Base-by-base conservation (phyloP, 2,797 vertebrate species). In the Sebastes nivosus region DNA sequence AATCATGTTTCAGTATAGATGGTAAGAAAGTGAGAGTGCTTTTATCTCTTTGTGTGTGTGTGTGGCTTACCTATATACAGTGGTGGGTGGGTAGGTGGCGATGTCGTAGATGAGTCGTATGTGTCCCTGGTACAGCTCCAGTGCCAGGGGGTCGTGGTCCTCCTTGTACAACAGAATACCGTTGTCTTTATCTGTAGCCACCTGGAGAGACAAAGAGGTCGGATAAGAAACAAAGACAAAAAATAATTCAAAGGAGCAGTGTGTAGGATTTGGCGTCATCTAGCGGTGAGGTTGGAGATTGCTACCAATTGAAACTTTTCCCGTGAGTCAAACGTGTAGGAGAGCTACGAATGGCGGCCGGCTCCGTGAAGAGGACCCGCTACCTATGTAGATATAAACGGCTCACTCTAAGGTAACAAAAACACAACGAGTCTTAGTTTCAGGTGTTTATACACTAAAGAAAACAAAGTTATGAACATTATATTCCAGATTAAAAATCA, bases 101-200 rank as follows among this genome's bases (percentile, higher is more conserved):
- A 97, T 96, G 94, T 99, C 97, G 0, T 99, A 99, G 86, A 98
- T 96, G 79, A 99, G 97, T 55, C 98, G 94, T 82, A 99, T 97
- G 0, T 99, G 98, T 52, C 98, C 98, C 90, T 99, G 98, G 92
- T 99, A 99, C 67, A 99, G 88, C 92, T 99, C 98, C 90, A 99
- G 94, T 1, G 97, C 97, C 93, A 99, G 88, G 0, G 97, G 98
- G 85, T 99, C 98, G 0, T 97, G 97, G 92, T 99, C 98, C 2
- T 97, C 97, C 87, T 99, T 99, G 88, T 99, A 99, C 66, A 99
- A 86, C 46, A 99, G 90, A 86, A 99, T 96, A 22, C 98, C 98
- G 0, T 99, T 97, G 94, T 99, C 98, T 91, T 97, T 98, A 90
- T 99, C 97, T 0, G 98, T 98, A 70, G 97, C 97, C 85, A 99